phyloP scores from a whole-genome alignment of 2,113 vertebrate genomes.

The Zosterops borbonicus region DNA sequence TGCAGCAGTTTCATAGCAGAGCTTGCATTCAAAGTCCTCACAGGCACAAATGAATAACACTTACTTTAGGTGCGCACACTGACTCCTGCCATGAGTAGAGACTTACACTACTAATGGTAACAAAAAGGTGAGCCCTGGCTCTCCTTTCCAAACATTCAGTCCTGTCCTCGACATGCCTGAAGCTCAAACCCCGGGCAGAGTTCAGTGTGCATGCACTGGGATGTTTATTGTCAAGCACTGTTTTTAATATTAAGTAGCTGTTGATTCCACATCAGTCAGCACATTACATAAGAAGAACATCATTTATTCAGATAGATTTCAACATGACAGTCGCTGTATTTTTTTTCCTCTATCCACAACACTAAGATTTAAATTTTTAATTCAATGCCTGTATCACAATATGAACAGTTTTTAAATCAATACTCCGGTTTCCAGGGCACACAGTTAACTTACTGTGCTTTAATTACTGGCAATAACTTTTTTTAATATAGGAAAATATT shows the following conservation, averaged over 20 bases:
- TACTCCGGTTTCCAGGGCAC: background rate
- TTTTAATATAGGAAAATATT: background rate
- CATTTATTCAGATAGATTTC: constrained; percentile 55
- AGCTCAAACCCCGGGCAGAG: background rate
- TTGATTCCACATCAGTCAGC: constrained; percentile 39
- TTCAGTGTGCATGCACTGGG: background rate
- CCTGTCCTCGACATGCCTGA: background rate
- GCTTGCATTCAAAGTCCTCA: background rate
- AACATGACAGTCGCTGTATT: background rate
- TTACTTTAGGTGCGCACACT: constrained; percentile 19
- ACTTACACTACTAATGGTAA: constrained; percentile 38
- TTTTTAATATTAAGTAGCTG: constrained; percentile 44
- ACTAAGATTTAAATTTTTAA: background rate
- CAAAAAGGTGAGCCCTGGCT: constrained; percentile 45
- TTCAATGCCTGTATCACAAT: background rate
- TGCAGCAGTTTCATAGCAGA: constrained; percentile 4
- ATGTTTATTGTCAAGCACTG: background rate
- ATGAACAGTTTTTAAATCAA: background rate
- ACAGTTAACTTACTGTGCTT: background rate
- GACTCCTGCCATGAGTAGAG: constrained; percentile 18
- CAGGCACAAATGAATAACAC: background rate
- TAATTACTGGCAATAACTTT: background rate
- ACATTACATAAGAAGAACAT: constrained; percentile 47
- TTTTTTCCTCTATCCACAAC: background rate
- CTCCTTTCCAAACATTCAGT: background rate